Evolutionary conservation across 2,113 vertebrate genomes (phyloP).

Genomic region (Macquaria ambigua): DNA sequence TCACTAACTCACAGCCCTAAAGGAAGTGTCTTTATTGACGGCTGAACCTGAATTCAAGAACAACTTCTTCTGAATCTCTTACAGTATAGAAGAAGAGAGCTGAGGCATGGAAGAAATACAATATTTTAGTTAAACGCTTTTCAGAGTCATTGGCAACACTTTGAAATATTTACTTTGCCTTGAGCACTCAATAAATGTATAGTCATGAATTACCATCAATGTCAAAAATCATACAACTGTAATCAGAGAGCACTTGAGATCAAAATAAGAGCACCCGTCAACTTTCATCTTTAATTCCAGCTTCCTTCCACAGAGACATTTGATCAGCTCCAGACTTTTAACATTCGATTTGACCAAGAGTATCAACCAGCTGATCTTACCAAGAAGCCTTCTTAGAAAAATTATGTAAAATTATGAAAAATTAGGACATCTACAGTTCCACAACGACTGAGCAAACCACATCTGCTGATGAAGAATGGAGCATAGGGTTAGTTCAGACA

Average conservation of each 20-base stretch:
- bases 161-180: not conserved
- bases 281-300: constrained; percentile 6
- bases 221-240: constrained; percentile 19
- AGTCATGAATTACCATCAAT: not conserved
- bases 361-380: not conserved
- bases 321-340: not conserved
- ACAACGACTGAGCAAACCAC: not conserved
- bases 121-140: constrained; percentile 16
- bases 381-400: too few species aligned
- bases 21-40: constrained; percentile 41
- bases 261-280: not conserved
- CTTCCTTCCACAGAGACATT: constrained; percentile 8
- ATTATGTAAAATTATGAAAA: not conserved
- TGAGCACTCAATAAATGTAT: not conserved
- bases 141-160: not conserved
- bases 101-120: not conserved
- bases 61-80: constrained; percentile 1
- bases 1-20: constrained; percentile 54
- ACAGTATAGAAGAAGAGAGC: not conserved
- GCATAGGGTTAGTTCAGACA: not conserved
- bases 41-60: constrained; percentile 41
- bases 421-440: not conserved
- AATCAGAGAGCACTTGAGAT: constrained; percentile 32
- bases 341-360: constrained; percentile 17
- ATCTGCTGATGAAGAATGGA: not conserved